Conservation (phyloP, 2,797 vertebrate species). For the Mormyrops boulengeri region DNA sequence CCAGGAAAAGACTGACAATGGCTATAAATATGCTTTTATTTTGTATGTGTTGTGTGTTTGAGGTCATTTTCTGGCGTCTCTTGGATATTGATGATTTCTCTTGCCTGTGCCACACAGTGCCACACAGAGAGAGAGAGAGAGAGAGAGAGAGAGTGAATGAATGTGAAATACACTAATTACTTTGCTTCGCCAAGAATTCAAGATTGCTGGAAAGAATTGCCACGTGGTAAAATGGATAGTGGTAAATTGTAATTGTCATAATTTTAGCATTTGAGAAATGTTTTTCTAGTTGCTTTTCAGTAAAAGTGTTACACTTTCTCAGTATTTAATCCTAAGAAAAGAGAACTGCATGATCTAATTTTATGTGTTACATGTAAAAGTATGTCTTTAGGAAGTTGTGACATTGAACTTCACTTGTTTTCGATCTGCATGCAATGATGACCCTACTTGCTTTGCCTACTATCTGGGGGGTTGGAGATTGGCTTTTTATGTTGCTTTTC, state of each 20-base stretch:
- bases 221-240: background rate
- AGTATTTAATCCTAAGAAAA: background rate
- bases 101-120: background rate
- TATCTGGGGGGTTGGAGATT: slow-evolving; percentile 18
- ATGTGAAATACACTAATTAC: background rate
- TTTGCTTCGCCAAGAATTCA: background rate
- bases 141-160: background rate
- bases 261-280: background rate
- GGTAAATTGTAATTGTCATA: background rate
- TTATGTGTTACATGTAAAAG: background rate
- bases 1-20: background rate
- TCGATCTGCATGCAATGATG: background rate
- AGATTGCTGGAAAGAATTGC: background rate
- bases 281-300: background rate
- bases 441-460: background rate
- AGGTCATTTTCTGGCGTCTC: background rate
- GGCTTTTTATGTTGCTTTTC: slow-evolving; percentile 25
- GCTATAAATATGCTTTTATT: background rate
- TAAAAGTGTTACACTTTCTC: background rate
- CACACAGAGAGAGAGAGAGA: too few species aligned
- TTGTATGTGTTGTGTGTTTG: background rate
- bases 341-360: background rate
- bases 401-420: background rate
- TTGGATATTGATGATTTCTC: background rate
- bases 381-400: background rate